Evolutionary conservation across 2,888 invertebrate species (phyloP).

Genomic region (Tetanocera ferruginea): DNA sequence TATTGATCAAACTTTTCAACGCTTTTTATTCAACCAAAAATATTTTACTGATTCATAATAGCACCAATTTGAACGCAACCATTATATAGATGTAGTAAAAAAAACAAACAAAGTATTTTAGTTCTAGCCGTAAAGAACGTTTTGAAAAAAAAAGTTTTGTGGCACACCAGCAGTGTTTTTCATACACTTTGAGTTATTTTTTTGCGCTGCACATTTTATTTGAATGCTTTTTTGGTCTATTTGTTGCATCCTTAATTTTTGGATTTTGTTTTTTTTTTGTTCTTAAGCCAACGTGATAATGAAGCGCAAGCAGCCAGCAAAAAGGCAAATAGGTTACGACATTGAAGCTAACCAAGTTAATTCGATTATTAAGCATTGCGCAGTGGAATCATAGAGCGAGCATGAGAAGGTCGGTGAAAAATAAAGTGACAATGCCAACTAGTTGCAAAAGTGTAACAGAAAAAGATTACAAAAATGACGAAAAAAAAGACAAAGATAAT

Average conservation of each 20-base stretch:
- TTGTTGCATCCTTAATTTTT: background rate
- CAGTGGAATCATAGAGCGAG: background rate
- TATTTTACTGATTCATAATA: background rate
- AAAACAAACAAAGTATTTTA: too few relatives aligned
- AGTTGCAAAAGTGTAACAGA: background rate
- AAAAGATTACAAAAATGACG: background rate
- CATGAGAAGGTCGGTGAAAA: background rate
- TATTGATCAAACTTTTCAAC: slow-evolving; percentile 23
- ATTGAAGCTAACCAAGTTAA: slow-evolving; percentile 4
- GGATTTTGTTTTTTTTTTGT: too few relatives aligned
- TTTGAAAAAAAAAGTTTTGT: slow-evolving; percentile 6
- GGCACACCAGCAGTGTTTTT: background rate
- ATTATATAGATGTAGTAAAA: background rate
- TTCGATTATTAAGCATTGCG: background rate
- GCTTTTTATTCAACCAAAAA: slow-evolving; percentile 3
- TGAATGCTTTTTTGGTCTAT: background rate
- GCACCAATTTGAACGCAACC: background rate
- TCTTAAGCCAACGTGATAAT: slow-evolving; percentile 5
- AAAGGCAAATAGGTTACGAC: background rate
- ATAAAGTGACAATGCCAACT: background rate
- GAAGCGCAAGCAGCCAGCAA: slow-evolving; percentile 31
- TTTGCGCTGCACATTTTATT: background rate
- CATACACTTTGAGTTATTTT: background rate
- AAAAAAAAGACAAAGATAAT: too few relatives aligned
- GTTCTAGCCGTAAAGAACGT: background rate